phyloP scores from a whole-genome alignment of 2,113 vertebrate genomes.

The Sapajus apella region DNA sequence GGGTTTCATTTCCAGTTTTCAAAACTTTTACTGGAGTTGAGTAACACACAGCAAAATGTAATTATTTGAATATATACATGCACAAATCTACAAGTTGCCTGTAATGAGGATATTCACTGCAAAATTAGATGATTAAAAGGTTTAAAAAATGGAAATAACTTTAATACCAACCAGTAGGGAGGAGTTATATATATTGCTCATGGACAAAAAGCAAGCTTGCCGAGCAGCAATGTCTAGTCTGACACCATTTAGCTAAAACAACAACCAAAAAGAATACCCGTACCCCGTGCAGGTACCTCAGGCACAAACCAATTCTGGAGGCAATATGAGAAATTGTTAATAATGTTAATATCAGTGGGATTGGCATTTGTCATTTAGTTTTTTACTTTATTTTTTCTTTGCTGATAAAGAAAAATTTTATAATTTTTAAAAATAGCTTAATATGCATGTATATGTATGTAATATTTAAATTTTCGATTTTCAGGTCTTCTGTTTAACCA shows the following conservation, averaged over 20 bases:
- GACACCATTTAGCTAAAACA: not conserved
- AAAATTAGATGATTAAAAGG: not conserved
- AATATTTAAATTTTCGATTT: not conserved
- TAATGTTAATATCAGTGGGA: not conserved
- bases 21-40: not conserved
- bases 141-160: not conserved
- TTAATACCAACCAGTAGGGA: not conserved
- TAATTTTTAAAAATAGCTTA: not conserved
- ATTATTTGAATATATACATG: not conserved
- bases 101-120: not conserved
- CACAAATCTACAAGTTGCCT: not conserved
- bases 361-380: not conserved
- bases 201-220: not conserved
- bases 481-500: not conserved
- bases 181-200: not conserved
- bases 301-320: not conserved
- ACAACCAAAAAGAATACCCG: not conserved
- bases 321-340: not conserved
- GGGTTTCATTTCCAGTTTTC: slow-evolving; percentile 13
- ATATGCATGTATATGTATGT: not conserved
- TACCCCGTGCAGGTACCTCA: not conserved
- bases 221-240: not conserved
- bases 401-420: not conserved
- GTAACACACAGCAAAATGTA: not conserved
- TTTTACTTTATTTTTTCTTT: not conserved